These are phyloP conservation scores for Sitta carolinensis DNA, from an alignment of 2,797 vertebrate genomes.

Conservation along the genomic window DNA sequence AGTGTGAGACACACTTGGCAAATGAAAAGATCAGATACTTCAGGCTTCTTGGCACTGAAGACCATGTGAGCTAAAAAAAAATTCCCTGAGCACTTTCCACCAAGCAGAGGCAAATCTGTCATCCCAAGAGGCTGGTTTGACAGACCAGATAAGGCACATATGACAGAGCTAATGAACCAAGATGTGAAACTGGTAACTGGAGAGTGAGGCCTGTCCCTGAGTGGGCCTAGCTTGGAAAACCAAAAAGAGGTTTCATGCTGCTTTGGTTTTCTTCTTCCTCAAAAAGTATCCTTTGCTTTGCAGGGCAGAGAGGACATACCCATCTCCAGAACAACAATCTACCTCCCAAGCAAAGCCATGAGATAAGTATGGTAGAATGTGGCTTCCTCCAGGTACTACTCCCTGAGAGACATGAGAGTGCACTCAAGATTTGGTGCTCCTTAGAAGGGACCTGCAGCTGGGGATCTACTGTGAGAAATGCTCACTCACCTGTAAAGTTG, in stretches of 20 bases:
- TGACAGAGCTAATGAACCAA: background rate
- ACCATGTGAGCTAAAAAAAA: background rate
- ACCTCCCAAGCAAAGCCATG: background rate
- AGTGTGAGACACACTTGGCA: background rate
- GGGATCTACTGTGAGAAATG: background rate
- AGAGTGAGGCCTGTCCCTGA: background rate
- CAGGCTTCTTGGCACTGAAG: background rate
- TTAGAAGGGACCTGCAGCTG: background rate
- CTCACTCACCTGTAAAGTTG: rapidly evolving
- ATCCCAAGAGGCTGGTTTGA: background rate
- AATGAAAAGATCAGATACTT: background rate
- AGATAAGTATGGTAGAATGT: background rate
- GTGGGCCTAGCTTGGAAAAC: background rate
- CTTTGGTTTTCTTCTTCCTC: background rate
- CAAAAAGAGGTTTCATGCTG: background rate
- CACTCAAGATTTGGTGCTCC: background rate
- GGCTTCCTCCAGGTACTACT: background rate
- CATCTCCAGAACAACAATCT: background rate
- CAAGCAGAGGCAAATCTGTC: background rate
- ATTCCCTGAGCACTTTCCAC: background rate
- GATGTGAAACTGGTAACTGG: background rate
- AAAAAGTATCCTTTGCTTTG: background rate
- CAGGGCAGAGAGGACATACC: background rate
- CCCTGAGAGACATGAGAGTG: background rate
- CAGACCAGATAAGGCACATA: background rate